Evolutionary conservation across 2,113 vertebrate species (phyloP).

Genomic region (Hippocampus mohnikei): DNA sequence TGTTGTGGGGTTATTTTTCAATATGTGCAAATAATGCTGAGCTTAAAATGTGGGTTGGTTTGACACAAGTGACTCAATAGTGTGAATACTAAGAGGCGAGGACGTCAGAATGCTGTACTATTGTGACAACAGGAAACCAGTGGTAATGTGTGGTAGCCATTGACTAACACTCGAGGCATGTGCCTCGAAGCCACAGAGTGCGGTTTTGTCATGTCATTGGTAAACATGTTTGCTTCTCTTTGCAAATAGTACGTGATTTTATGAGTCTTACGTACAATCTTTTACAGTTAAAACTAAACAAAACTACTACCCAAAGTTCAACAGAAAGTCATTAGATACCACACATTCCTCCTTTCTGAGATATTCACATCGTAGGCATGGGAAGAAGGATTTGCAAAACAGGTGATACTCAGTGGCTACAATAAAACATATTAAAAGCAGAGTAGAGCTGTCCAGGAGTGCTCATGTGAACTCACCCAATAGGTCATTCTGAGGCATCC

Average conservation of each 20-base stretch:
- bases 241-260: not conserved
- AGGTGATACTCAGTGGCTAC: not conserved
- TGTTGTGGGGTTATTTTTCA: constrained; percentile 3
- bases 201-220: not conserved
- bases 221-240: not conserved
- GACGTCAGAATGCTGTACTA: not conserved
- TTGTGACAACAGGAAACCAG: not conserved
- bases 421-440: not conserved
- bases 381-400: not conserved
- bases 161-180: not conserved
- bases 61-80: not conserved
- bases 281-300: not conserved
- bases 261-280: not conserved
- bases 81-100: not conserved
- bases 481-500: constrained; percentile 96
- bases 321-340: not conserved
- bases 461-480: constrained; percentile 78
- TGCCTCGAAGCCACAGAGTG: no score
- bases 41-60: not conserved
- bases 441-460: not conserved
- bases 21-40: not conserved
- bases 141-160: not conserved
- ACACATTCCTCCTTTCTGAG: not conserved
- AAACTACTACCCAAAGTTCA: not conserved
- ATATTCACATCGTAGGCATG: not conserved